Evolutionary conservation across 1,140 invertebrate species (phyloP).

Genomic region (Drosophila rufa): DNA sequence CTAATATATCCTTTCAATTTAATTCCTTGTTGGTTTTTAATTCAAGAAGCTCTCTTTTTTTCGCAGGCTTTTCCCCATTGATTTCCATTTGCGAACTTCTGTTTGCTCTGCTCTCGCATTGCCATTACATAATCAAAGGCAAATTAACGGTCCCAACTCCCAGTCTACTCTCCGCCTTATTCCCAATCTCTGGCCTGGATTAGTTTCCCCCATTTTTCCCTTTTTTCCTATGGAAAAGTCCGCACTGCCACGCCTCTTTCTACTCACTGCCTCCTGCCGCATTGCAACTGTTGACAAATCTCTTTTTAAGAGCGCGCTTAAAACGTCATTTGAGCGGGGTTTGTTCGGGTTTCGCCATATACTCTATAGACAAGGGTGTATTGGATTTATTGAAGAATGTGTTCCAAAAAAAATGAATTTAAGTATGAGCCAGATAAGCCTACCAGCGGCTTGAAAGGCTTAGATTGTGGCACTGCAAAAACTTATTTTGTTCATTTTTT

Average conservation of each 20-base stretch:
- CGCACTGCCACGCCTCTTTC: slow-evolving; percentile 10
- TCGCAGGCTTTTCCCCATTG: slow-evolving; percentile 13
- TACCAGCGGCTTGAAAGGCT: too few relatives aligned
- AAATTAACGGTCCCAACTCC: slow-evolving; percentile 66
- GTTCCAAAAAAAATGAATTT: too few relatives aligned
- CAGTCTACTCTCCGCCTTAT: slow-evolving; percentile 31
- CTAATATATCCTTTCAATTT: background rate
- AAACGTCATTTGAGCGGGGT: slow-evolving; percentile 74
- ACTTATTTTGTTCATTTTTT: too few relatives aligned
- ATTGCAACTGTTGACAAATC: slow-evolving; percentile 83
- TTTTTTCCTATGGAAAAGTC: slow-evolving; percentile 6
- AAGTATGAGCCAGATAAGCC: too few relatives aligned
- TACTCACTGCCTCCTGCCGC: slow-evolving; percentile 42
- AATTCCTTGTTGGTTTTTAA: background rate
- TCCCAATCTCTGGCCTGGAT: slow-evolving; percentile 19
- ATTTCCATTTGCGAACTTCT: slow-evolving; percentile 33
- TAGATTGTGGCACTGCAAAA: too few relatives aligned
- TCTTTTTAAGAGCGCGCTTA: slow-evolving; percentile 83
- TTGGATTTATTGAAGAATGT: too few relatives aligned
- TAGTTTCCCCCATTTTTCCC: slow-evolving; percentile 14
- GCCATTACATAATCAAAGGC: slow-evolving; percentile 76
- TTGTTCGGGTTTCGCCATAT: slow-evolving; percentile 12
- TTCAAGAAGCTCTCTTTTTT: slow-evolving; percentile 4
- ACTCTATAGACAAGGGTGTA: background rate
- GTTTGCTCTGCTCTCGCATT: slow-evolving; percentile 49